These are phyloP conservation scores for Lota lota DNA, from an alignment of 2,113 vertebrate species.

Conservation along the genomic window DNA sequence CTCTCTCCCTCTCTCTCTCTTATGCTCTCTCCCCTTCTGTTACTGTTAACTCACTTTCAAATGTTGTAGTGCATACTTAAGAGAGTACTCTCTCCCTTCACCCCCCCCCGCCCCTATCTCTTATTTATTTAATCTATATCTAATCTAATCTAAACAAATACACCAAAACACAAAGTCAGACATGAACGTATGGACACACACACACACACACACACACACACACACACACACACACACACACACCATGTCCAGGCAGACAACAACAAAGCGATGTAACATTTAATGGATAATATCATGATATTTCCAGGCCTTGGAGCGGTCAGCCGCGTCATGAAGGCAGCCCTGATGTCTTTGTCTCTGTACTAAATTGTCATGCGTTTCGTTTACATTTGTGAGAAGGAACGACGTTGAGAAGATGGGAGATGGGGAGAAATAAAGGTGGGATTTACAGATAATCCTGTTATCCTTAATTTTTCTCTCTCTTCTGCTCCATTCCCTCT, in stretches of 20 bases:
- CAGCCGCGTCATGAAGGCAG: no score
- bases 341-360: background rate
- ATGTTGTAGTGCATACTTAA: background rate
- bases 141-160: no score
- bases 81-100: background rate
- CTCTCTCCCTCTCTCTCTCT: no score
- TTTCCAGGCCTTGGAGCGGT: no score
- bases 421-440: conserved; percentile 36
- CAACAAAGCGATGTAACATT: no score
- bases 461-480: no score
- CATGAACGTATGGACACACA: background rate
- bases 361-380: background rate
- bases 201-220: conserved; percentile 2
- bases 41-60: background rate
- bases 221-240: background rate
- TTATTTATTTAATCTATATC: no score
- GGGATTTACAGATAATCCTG: conserved; percentile 46
- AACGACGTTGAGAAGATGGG: background rate
- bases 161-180: no score
- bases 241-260: background rate
- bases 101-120: no score
- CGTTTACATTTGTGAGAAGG: background rate
- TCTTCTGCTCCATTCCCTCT: no score
- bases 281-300: background rate
- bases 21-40: no score